Percentiles rank a stretch among this genome's conserved stretches.
Conservation (phyloP, 2,888 invertebrate species). For the Scrobipalpa atriplicella region DNA sequence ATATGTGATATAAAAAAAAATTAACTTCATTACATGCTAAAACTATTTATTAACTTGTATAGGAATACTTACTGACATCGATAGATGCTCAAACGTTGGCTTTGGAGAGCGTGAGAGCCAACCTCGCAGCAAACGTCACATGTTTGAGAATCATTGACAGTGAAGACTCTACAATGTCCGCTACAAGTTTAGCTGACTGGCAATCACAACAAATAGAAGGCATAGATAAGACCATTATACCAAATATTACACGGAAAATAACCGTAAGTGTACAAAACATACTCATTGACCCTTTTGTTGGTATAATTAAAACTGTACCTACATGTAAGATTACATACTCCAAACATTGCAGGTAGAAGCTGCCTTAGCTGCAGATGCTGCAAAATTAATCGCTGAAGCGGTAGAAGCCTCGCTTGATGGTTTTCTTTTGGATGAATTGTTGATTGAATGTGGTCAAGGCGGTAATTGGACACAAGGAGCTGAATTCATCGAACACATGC, state of each 20-base stretch:
- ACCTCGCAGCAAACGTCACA: constrained; percentile 87
- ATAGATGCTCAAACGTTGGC: constrained; percentile 87
- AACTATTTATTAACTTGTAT: constrained; percentile 38
- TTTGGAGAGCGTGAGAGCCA: constrained; percentile 83
- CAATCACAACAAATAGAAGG: constrained; percentile 54
- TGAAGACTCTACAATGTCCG: constrained; percentile 71
- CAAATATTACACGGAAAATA: constrained; percentile 61
- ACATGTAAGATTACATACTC: not conserved
- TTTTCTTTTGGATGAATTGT: constrained; percentile 60
- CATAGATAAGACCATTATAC: constrained; percentile 52
- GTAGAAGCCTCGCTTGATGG: constrained; percentile 65
- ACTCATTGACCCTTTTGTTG: too few relatives aligned
- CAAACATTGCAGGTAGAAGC: constrained; percentile 60
- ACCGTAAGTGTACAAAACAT: constrained; percentile 50
- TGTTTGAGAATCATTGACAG: constrained; percentile 86
- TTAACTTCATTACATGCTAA: too few relatives aligned
- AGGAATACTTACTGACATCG: constrained; percentile 77
- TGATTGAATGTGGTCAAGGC: constrained; percentile 62
- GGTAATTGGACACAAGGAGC: constrained; percentile 65
- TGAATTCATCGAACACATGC: constrained; percentile 62
- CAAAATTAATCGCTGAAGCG: constrained; percentile 67
- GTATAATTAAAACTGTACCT: too few relatives aligned
- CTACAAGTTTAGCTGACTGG: constrained; percentile 78
- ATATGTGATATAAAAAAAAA: too few relatives aligned
- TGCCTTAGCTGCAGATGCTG: constrained; percentile 70